phyloP scores from a whole-genome alignment of 2,797 vertebrate genomes.

The Sciurus carolinensis region DNA sequence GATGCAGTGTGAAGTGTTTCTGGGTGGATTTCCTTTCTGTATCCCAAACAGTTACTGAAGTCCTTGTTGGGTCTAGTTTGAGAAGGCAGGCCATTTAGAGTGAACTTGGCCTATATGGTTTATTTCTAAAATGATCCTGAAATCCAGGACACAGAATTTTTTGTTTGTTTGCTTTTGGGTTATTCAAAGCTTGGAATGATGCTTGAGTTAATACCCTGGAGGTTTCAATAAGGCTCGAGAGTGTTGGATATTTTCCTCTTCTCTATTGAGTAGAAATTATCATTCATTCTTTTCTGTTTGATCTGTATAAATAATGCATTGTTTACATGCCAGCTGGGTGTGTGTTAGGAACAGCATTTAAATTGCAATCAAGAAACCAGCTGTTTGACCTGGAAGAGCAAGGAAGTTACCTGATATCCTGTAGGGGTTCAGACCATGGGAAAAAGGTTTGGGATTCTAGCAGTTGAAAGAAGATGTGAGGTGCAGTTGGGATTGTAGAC shows the following conservation, averaged over 20 bases:
- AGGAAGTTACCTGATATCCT: not conserved
- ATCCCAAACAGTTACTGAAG: not conserved
- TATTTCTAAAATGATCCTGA: not conserved
- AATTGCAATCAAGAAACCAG: not conserved
- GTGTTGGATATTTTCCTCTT: not conserved
- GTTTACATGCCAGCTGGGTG: not conserved
- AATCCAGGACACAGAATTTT: not conserved
- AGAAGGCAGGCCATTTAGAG: not conserved
- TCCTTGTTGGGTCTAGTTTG: not conserved
- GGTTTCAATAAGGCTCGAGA: not conserved
- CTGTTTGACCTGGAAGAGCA: conserved; percentile 7
- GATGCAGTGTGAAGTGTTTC: not conserved
- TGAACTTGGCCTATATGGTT: not conserved
- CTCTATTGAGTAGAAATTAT: not conserved
- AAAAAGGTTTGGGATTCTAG: too few relatives aligned
- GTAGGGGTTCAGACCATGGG: too few relatives aligned
- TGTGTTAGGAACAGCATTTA: not conserved
- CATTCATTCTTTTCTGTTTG: conserved; percentile 20
- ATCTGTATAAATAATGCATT: not conserved
- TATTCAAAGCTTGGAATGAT: not conserved
- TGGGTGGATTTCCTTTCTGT: not conserved
- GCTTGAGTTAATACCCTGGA: not conserved
- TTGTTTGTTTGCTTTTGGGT: not conserved
- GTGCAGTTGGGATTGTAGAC: too few relatives aligned
- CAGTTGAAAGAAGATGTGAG: too few relatives aligned